Evolutionary conservation across 2,113 vertebrate genomes (phyloP), one percentile per base, ranked within the genome.

Genomic region (Dipodomys ordii): DNA sequence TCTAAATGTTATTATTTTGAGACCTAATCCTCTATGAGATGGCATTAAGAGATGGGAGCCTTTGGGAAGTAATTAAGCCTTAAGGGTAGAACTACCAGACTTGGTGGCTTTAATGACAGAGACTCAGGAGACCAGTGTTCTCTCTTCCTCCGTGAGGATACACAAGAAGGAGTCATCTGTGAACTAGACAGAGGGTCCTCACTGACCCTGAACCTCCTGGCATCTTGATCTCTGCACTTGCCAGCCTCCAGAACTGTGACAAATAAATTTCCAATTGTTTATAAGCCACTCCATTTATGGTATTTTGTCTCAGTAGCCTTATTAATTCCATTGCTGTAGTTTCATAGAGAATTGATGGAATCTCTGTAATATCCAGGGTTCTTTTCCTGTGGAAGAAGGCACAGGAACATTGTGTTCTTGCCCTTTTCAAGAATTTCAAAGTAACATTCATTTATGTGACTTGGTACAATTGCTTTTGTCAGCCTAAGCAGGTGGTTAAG

Each of bases 271-370:
- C 20, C 6, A 57, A 13, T 86, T 44, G 32, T 80, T 32, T 86
- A 28, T 81, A 44, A 81, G 18, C 35, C 15, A 69, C 62, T 18
- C 7, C 68, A 6, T 6, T 49, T 91, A 18, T 88, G 30, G 15
- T 69, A 87, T 46, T 74, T 90, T 86, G 60, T 82, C 87, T 15
- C 25, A 62, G 39, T 25, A 69, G 9, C 49, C 49, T 8, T 1
- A 68, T 91, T 39, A 49, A 80, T 94, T 83, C 73, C 83, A 28
- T 82, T 78, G 82, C 60, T 39, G 46, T 77, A 90, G 84, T 87
- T 92, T 93, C 25, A n/a, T 46, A 86, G 39, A 69, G 32, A 89
- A 94, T 68, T 88, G 46, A 82, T 77, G 3, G 46, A 74, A 77
- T 39, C 65, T 22, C 32, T 93, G 0, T 65, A 71, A 67, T 79